Percentiles rank a stretch among this genome's conserved stretches.
Conservation (phyloP, 2,113 vertebrate genomes). For the Chlamydotis undulata region DNA sequence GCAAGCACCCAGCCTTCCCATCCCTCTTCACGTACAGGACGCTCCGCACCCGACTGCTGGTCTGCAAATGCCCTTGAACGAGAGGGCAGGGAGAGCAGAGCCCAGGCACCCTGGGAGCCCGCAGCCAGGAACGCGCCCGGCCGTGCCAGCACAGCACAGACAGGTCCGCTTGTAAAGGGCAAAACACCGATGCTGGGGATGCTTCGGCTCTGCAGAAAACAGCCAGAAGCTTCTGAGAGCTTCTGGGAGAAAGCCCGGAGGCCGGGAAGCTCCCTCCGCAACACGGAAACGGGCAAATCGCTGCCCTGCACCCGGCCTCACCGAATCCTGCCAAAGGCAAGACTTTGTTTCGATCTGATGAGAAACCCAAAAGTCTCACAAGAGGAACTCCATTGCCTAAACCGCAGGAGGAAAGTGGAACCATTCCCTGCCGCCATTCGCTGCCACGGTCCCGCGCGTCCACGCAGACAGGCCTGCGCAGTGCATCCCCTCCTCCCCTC, state of each 20-base stretch:
- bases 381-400: background rate
- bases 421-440: fast-evolving
- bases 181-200: too few relatives aligned
- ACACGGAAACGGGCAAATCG: fast-evolving
- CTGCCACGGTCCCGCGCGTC: background rate
- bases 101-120: too few relatives aligned
- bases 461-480: background rate
- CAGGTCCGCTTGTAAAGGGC: background rate
- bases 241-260: fast-evolving
- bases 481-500: background rate
- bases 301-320: background rate
- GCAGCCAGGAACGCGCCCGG: background rate
- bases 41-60: background rate
- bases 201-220: background rate
- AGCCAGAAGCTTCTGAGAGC: background rate
- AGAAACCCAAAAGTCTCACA: background rate
- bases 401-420: fast-evolving
- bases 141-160: background rate
- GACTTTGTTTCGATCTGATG: background rate
- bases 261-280: background rate
- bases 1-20: background rate
- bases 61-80: background rate
- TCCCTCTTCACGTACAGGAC: fast-evolving
- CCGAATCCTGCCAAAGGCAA: background rate
- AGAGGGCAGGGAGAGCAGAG: background rate